Conservation (phyloP, 2,113 vertebrate genomes). For the Cranoglanis bouderius region DNA sequence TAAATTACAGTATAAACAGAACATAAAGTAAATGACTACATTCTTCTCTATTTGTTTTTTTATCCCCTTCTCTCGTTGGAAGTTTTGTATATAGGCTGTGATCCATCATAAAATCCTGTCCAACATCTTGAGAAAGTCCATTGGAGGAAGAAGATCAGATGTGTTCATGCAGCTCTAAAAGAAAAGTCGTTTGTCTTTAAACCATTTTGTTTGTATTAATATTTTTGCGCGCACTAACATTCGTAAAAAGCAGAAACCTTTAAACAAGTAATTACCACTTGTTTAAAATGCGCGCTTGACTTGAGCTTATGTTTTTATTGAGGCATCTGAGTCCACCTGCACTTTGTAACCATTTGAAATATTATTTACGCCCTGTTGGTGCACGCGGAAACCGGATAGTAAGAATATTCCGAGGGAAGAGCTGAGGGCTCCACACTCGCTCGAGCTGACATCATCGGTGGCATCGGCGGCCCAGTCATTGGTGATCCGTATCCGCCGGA, state of each 20-base stretch:
- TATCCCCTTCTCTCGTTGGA: background rate
- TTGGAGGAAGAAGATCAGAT: background rate
- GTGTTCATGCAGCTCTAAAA: background rate
- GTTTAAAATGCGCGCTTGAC: background rate
- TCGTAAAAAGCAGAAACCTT: background rate
- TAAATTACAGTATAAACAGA: constrained; percentile 47
- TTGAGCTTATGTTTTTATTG: background rate
- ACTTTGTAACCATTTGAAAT: background rate
- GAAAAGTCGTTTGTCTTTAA: background rate
- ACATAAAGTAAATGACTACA: background rate
- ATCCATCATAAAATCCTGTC: background rate
- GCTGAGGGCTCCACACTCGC: constrained; percentile 76
- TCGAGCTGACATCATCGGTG: constrained; percentile 75
- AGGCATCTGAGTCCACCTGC: background rate
- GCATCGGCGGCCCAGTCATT: constrained; percentile 72
- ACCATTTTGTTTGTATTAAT: background rate
- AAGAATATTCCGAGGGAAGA: constrained; percentile 79
- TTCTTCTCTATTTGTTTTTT: background rate
- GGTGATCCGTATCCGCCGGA: constrained; percentile 77
- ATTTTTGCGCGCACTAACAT: background rate
- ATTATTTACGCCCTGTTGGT: constrained; percentile 19
- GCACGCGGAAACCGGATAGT: constrained; percentile 55
- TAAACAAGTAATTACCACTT: background rate
- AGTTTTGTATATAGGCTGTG: background rate
- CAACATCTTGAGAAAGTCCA: background rate